These are phyloP conservation scores for Brenthis hecate DNA, from an alignment of 2,888 invertebrate species.

Conservation along the genomic window DNA sequence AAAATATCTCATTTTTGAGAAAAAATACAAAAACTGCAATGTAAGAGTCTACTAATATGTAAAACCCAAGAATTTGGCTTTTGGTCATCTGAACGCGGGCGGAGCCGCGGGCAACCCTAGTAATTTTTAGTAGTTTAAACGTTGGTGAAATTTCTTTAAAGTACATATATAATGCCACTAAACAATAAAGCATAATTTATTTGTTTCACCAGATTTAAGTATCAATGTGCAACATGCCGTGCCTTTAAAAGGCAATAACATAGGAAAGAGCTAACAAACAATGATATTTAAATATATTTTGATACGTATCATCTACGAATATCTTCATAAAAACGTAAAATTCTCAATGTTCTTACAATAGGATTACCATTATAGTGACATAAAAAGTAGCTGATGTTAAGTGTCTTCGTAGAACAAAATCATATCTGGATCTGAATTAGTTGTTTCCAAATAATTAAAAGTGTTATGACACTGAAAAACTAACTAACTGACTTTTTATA, in stretches of 20 bases:
- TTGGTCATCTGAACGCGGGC: no score
- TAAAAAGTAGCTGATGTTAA: not conserved
- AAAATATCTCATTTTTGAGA: no score
- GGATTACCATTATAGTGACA: not conserved
- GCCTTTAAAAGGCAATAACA: conserved; percentile 22
- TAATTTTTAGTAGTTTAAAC: no score
- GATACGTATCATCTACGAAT: conserved; percentile 28
- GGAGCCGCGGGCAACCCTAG: no score
- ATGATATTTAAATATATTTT: conserved; percentile 35
- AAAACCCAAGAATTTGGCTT: no score
- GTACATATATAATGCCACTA: not conserved
- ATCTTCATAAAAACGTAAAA: conserved; percentile 11
- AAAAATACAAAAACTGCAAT: no score
- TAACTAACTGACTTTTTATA: no score
- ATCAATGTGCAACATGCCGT: conserved; percentile 48
- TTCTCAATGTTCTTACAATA: conserved; percentile 14
- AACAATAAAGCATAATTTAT: not conserved
- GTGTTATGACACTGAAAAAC: no score
- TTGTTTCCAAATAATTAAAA: not conserved
- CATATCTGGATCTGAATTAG: not conserved
- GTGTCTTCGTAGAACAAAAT: conserved; percentile 13
- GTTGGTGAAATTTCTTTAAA: no score
- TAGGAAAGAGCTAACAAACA: conserved; percentile 8
- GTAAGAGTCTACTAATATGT: no score
- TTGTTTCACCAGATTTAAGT: not conserved